Conservation (phyloP, 2,888 invertebrate species). For the Chymomyza fuscimana region DNA sequence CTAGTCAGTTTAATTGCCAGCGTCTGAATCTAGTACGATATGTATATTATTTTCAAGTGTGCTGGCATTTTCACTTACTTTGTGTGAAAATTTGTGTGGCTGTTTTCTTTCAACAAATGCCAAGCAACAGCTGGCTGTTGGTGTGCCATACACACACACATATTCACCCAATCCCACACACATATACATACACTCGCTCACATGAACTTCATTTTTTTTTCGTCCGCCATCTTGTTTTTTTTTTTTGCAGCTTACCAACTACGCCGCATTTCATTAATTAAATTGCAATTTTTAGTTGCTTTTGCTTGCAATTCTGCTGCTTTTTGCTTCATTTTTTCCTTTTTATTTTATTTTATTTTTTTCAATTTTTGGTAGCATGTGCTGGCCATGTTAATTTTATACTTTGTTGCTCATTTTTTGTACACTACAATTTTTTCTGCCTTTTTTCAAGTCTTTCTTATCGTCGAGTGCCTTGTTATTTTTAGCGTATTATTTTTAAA, state of each 20-base stretch:
- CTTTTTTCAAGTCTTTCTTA: slow-evolving; percentile 10
- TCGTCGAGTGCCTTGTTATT: not conserved
- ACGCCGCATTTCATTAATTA: slow-evolving; percentile 63
- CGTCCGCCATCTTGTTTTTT: not conserved
- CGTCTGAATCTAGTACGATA: slow-evolving; percentile 9
- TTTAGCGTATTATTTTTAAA: not conserved
- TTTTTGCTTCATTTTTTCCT: slow-evolving; percentile 5
- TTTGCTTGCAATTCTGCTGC: slow-evolving; percentile 20
- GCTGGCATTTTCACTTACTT: slow-evolving; percentile 22
- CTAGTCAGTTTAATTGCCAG: slow-evolving; percentile 46
- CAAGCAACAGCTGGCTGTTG: slow-evolving; percentile 33
- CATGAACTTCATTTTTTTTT: not conserved
- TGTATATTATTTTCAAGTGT: slow-evolving; percentile 6
- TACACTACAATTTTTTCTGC: slow-evolving; percentile 12
- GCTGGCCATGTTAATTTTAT: slow-evolving; percentile 49
- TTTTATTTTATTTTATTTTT: not conserved
- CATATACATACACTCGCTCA: too few relatives aligned
- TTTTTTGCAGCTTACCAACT: not conserved
- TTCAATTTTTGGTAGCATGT: slow-evolving; percentile 14
- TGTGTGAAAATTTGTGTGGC: not conserved
- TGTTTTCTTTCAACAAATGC: slow-evolving; percentile 4
- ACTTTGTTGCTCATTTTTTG: slow-evolving; percentile 30
- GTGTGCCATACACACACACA: not conserved
- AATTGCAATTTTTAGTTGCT: slow-evolving; percentile 58
- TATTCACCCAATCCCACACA: not conserved